phyloP scores from a whole-genome alignment of 2,888 invertebrate genomes.

The Rotaria sp. region DNA sequence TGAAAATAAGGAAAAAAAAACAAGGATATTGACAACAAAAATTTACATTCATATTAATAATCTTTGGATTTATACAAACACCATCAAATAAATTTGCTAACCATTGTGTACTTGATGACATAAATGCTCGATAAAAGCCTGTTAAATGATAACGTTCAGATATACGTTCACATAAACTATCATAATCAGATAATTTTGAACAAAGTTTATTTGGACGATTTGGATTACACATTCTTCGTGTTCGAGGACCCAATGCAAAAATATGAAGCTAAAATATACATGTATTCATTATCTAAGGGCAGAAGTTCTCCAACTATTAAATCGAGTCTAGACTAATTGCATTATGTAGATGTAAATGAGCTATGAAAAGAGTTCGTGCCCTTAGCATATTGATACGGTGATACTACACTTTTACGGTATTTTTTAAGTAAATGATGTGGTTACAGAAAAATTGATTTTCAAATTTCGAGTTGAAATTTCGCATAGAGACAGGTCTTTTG shows the following conservation, averaged over 20 bases:
- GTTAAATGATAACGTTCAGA: background rate
- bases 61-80: background rate
- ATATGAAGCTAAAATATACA: background rate
- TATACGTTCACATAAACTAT: background rate
- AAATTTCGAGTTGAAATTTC: no score
- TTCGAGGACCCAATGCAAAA: background rate
- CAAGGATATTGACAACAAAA: background rate
- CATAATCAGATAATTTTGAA: slow-evolving; percentile 19
- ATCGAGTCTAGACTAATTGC: no score
- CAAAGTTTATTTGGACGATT: background rate
- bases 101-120: slow-evolving; percentile 19
- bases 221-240: background rate
- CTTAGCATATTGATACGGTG: no score
- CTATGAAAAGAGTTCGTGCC: no score
- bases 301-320: no score
- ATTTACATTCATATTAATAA: background rate
- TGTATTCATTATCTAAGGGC: background rate
- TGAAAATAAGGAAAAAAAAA: background rate
- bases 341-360: no score
- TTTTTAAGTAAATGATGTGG: no score
- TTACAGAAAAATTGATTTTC: no score
- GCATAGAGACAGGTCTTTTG: no score
- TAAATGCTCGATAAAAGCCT: slow-evolving; percentile 16
- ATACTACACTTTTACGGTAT: no score
- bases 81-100: slow-evolving; percentile 9